Evolutionary conservation across 2,888 invertebrate species (phyloP).

Genomic region (Parascotia fuliginaria): DNA sequence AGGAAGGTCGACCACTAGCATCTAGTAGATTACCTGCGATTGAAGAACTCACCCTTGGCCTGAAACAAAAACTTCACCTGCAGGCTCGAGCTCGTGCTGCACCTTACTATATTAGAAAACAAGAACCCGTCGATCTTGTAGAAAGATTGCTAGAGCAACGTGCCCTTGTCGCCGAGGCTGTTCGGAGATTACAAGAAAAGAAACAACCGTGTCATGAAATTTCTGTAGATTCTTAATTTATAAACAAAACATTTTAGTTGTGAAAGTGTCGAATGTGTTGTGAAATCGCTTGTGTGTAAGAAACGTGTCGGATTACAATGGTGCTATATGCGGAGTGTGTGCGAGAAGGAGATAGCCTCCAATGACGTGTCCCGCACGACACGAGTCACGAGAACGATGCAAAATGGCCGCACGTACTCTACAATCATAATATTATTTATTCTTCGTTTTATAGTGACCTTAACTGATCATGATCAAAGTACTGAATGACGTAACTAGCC

Average conservation of each 20-base stretch:
- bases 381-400: conserved; percentile 84
- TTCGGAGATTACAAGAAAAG: conserved; percentile 81
- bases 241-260: conserved; percentile 83
- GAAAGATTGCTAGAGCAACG: conserved; percentile 79
- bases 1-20: conserved; percentile 67
- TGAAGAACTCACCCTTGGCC: conserved; percentile 80
- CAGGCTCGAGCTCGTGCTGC: conserved; percentile 82
- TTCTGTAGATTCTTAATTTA: conserved; percentile 82
- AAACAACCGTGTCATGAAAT: conserved; percentile 81
- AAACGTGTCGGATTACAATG: conserved; percentile 86
- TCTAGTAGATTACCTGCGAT: conserved; percentile 77
- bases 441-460: conserved; percentile 83
- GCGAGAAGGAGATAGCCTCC: conserved; percentile 77
- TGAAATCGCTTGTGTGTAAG: conserved; percentile 85
- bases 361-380: conserved; percentile 82
- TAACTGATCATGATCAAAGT: conserved; percentile 83
- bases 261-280: conserved; percentile 85
- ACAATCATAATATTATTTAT: conserved; percentile 86
- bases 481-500: conserved; percentile 81
- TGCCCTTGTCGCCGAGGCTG: conserved; percentile 84
- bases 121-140: conserved; percentile 83
- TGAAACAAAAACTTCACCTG: conserved; percentile 83
- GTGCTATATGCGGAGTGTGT: conserved; percentile 85
- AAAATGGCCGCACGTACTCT: conserved; percentile 84
- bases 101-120: conserved; percentile 83